phyloP scores from a whole-genome alignment of 1,140 invertebrate species.

The Cherax destructor region DNA sequence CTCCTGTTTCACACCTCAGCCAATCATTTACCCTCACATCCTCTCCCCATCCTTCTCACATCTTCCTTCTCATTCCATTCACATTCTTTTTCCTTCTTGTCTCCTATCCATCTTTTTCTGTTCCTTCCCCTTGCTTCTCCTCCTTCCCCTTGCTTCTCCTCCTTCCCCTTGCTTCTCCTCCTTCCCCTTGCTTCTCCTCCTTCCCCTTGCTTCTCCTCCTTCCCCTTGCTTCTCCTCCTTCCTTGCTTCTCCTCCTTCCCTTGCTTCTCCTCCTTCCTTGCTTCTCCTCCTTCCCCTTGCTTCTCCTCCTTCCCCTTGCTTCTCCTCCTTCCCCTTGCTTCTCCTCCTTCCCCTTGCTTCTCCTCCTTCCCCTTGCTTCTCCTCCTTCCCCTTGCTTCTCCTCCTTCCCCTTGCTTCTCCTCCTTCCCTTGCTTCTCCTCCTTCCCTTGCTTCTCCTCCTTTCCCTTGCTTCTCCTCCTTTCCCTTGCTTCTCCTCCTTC shows the following conservation, averaged over 20 bases:
- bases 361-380: too few relatives aligned
- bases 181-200: neutral
- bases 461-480: neutral
- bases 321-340: too few relatives aligned
- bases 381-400: neutral
- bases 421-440: neutral
- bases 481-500: neutral
- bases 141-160: neutral
- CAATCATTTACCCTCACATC: neutral
- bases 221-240: neutral
- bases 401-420: too few relatives aligned
- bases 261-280: neutral
- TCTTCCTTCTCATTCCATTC: too few relatives aligned
- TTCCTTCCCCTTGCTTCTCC: neutral
- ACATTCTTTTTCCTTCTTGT: neutral
- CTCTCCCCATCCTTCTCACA: neutral
- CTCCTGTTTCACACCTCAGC: neutral
- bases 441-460: too few relatives aligned
- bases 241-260: too few relatives aligned
- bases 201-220: too few relatives aligned
- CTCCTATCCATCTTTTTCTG: conserved; percentile 3
- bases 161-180: neutral
- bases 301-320: neutral
- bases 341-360: neutral
- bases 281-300: neutral